Evolutionary conservation across 2,888 invertebrate species (phyloP).

Genomic region (Melinaea marsaeus): DNA sequence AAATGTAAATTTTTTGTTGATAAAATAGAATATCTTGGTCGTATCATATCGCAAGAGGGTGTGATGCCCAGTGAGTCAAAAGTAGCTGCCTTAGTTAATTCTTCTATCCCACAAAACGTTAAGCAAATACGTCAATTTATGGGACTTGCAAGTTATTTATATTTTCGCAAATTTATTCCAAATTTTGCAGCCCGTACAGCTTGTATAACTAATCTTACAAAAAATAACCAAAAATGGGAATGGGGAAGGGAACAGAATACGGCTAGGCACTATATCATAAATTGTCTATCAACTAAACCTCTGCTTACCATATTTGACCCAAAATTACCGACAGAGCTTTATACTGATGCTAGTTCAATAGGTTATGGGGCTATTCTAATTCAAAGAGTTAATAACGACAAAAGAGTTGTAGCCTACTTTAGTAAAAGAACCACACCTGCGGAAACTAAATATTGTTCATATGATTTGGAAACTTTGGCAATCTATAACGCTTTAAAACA

Average conservation of each 20-base stretch:
- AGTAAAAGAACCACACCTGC: conserved; percentile 33
- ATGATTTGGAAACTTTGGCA: background rate
- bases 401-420: conserved; percentile 35
- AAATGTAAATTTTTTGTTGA: too few species aligned
- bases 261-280: conserved; percentile 31
- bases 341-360: conserved; percentile 35
- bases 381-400: conserved; percentile 31
- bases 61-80: too few species aligned
- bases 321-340: conserved; percentile 25
- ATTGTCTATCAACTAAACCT: conserved; percentile 32
- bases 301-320: conserved; percentile 35
- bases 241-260: conserved; percentile 31
- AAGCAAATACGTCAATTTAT: too few species aligned
- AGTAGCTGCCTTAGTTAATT: too few species aligned
- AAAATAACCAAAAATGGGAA: conserved; percentile 34
- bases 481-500: background rate
- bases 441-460: background rate
- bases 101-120: too few species aligned
- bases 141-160: too few species aligned
- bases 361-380: conserved; percentile 44
- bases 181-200: too few species aligned
- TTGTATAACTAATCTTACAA: background rate
- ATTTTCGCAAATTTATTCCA: too few species aligned
- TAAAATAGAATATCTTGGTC: too few species aligned
- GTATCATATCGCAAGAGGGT: too few species aligned